Evolutionary conservation across 1,140 invertebrate genomes (phyloP), one percentile per base, ranked within the genome.

Genomic region (Drosophila jambulina): DNA sequence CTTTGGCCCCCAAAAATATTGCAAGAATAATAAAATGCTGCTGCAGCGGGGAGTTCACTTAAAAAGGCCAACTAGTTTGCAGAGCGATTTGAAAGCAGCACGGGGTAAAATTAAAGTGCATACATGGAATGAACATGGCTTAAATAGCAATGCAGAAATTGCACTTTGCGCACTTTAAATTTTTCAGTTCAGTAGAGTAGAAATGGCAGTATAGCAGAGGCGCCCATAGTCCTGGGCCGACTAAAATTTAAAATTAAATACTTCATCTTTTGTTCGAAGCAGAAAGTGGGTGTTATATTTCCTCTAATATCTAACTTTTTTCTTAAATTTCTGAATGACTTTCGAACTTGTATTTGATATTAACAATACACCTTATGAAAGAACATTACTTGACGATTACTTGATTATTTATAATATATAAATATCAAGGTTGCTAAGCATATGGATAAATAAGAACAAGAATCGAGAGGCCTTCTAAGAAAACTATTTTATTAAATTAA

Each of bases 1-100:
- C 64, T 34, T n/a, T 43, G 15, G 19, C 12, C 15, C 19, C 32
- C 23, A 58, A 54, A 48, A 82, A 48, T 64, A 78, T 62, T 64
- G 71, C 57, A 80, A 69, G 62, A 70, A 72, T 86, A 69, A 86
- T 88, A 61, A 86, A 82, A 77, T 51, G 46, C 67, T 42, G 51
- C 21, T 36, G 19, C 51, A 48, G 62, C 57, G 82, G 70, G 43
- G 58, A 71, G 72, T 86, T 82, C 74, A 78, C 85, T 85, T 60
- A 25, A 78, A 80, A 74, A 60, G 42, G 62, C 45, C 34, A 67
- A 62, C 74, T 78, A 56, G 38, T 74, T 74, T 45, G 36, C 38
- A 54, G 27, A 56, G 48, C 32, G 21, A 32, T 46, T 53, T 53
- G 38, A 57, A 51, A 17, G 23, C 40, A 38, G 38, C 58, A 6